Conservation (phyloP, 2,797 vertebrate species). For the Octomys mimax region DNA sequence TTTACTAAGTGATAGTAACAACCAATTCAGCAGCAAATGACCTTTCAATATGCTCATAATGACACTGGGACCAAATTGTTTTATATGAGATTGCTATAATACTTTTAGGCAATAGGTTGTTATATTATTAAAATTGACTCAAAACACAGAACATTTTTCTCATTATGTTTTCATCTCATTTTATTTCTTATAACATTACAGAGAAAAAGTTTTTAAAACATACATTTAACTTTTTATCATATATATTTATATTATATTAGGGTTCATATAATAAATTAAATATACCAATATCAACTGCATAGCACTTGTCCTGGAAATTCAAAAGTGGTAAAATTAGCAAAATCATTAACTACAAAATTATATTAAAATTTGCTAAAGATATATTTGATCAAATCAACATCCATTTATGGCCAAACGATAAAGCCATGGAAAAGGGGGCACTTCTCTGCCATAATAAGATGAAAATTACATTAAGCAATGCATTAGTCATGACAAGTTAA, state of each 20-base stretch:
- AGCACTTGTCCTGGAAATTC: slow-evolving; percentile 31
- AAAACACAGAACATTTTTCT: neutral
- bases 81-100: neutral
- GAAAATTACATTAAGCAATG: slow-evolving; percentile 18
- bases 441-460: slow-evolving; percentile 51
- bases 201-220: neutral
- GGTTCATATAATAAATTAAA: slow-evolving; percentile 54
- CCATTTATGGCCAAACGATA: slow-evolving; percentile 30
- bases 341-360: slow-evolving; percentile 38
- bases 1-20: neutral
- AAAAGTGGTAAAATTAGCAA: slow-evolving; percentile 41
- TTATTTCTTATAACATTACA: slow-evolving; percentile 8
- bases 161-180: neutral
- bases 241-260: slow-evolving; percentile 46
- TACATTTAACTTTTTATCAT: neutral
- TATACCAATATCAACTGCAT: neutral
- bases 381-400: slow-evolving; percentile 51
- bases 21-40: neutral
- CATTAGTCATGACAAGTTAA: neutral
- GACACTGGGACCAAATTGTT: neutral
- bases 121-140: neutral
- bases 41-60: neutral
- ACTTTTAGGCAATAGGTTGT: neutral
- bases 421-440: slow-evolving; percentile 22
- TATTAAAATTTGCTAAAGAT: slow-evolving; percentile 44